These are phyloP conservation scores for Smithornis capensis DNA, from an alignment of 2,113 vertebrate genomes.

Conservation along the genomic window DNA sequence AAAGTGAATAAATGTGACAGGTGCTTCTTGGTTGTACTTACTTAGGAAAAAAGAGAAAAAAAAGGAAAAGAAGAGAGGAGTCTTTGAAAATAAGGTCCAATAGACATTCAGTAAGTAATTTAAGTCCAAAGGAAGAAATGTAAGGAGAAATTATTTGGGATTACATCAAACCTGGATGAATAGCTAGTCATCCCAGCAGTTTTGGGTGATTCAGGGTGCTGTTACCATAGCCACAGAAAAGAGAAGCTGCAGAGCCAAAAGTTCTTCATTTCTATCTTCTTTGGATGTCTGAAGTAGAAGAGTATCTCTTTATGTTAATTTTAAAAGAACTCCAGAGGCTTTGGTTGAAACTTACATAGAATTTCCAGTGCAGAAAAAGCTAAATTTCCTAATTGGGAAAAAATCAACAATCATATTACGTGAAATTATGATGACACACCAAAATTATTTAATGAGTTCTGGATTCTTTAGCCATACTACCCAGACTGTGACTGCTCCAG, in stretches of 20 bases:
- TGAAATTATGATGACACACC: not conserved
- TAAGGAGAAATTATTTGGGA: not conserved
- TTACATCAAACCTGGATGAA: not conserved
- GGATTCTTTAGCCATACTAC: not conserved
- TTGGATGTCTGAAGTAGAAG: not conserved
- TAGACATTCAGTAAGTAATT: not conserved
- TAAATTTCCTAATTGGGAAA: not conserved
- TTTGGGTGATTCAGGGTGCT: not conserved
- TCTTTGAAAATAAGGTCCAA: not conserved
- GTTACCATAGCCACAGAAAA: not conserved
- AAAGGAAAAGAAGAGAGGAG: not conserved
- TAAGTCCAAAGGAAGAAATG: not conserved
- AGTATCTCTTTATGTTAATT: not conserved
- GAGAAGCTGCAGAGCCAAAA: not conserved
- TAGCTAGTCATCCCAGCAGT: not conserved
- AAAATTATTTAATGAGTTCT: not conserved
- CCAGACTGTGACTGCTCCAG: fast-evolving
- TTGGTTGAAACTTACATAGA: not conserved
- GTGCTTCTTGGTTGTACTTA: not conserved
- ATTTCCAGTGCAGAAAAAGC: not conserved
- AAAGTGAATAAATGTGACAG: not conserved
- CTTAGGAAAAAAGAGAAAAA: not conserved
- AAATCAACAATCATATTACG: not conserved
- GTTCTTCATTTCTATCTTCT: not conserved
- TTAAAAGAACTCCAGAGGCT: not conserved